Percentiles rank a stretch among this genome's conserved stretches.
phyloP scores from a whole-genome alignment of 1,140 invertebrate species.

The Dufourea novaeangliae region DNA sequence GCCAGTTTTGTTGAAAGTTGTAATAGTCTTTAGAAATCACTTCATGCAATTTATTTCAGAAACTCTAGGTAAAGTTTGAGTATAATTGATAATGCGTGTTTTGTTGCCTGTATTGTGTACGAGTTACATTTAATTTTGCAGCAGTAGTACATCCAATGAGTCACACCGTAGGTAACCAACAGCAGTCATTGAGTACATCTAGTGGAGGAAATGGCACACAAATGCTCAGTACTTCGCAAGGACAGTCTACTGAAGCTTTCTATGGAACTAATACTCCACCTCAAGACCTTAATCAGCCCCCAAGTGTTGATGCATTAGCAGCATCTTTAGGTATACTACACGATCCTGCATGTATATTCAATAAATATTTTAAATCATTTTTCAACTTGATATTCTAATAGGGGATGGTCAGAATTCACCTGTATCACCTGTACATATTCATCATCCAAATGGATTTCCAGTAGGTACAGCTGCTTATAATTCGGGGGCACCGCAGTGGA shows the following conservation, averaged over 20 bases:
- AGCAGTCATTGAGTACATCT: conserved; percentile 73
- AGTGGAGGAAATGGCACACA: conserved; percentile 72
- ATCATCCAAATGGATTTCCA: conserved; percentile 81
- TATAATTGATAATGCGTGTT: conserved; percentile 45
- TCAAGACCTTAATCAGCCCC: conserved; percentile 78
- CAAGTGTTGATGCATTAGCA: conserved; percentile 73
- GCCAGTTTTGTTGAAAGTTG: conserved; percentile 28
- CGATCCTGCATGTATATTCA: not conserved
- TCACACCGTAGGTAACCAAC: conserved; percentile 77
- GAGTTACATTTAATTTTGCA: conserved; percentile 71
- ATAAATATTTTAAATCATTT: not conserved
- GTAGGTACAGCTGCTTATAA: conserved; percentile 76
- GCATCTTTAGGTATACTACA: conserved; percentile 71
- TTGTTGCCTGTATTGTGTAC: conserved; percentile 64
- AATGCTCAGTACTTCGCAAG: conserved; percentile 75
- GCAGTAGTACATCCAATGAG: conserved; percentile 79
- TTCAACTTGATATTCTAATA: not conserved
- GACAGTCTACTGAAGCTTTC: conserved; percentile 75
- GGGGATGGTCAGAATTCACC: conserved; percentile 78
- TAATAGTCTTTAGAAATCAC: conserved; percentile 18
- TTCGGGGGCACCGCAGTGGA: conserved; percentile 84
- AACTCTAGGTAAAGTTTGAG: conserved; percentile 34
- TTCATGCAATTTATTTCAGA: conserved; percentile 49
- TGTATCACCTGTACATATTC: conserved; percentile 80
- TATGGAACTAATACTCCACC: conserved; percentile 77